Conservation (phyloP, 2,113 vertebrate genomes). For the Nymphicus hollandicus region DNA sequence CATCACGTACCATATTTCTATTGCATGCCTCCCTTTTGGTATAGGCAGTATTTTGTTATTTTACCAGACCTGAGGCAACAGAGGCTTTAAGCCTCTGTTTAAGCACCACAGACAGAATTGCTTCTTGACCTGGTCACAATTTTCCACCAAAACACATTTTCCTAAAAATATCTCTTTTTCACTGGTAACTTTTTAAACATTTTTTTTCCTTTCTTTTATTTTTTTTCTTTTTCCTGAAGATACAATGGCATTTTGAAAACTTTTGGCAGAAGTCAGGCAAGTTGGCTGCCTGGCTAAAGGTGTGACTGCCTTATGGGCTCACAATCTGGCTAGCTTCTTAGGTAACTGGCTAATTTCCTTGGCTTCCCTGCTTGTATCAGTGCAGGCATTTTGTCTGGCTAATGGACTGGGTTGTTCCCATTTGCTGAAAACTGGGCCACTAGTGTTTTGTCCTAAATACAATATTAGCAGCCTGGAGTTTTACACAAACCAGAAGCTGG, state of each 20-base stretch:
- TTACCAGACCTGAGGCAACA: not conserved
- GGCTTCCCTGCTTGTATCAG: not conserved
- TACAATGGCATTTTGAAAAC: not conserved
- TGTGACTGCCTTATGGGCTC: not conserved
- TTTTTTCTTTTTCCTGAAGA: not conserved
- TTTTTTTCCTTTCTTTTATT: not conserved
- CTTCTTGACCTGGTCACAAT: not conserved
- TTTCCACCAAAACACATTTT: slow-evolving; percentile 28
- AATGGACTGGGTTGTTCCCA: not conserved
- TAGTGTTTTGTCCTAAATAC: not conserved
- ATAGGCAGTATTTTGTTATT: not conserved
- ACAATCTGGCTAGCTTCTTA: not conserved
- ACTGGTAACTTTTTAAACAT: not conserved
- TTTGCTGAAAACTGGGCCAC: not conserved
- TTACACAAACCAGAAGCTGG: not conserved
- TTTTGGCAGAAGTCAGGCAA: not conserved
- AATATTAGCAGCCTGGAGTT: not conserved
- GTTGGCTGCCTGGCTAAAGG: not conserved
- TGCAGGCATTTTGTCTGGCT: not conserved
- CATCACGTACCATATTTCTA: not conserved
- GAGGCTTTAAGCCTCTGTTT: not conserved
- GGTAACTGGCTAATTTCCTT: not conserved
- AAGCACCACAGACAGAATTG: not conserved
- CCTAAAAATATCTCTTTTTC: not conserved
- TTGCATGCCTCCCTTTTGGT: not conserved